Base-by-base conservation (phyloP, 2,888 invertebrate genomes). In the Diploptera punctata region DNA sequence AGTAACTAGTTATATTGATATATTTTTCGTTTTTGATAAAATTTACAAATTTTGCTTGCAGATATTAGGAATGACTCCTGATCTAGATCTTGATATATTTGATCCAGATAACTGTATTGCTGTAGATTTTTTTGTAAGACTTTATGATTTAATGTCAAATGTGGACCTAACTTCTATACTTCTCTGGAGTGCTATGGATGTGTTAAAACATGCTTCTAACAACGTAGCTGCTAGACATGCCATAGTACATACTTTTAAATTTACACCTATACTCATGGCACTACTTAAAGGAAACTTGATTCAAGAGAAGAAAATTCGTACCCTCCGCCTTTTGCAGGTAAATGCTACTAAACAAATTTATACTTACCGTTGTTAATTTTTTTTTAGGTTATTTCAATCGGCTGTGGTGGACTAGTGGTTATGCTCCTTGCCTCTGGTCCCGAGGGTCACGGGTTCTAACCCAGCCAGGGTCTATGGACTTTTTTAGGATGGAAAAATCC, bases 171-270 rank as follows among this genome's bases (percentile, higher is more conserved):
- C 47, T 2, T 88, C 88, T 0, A 86, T 87, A 0, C 86, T 90
- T 47, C 80, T 85, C 44, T 91, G 91, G 91, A 87, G 86, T 18
- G 89, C 89, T 3, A 83, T 92, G 0, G 88, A 89, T n/a, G 89
- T 90, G 49, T 81, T 92, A 31, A 84, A 87, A 21, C 86, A 88
- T 70, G 89, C 88, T 3, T 87, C 89, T 75, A 86, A 86, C 73
- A 91, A 91, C 78, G 83, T 87, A 0, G 85, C 86, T 62, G 89
- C 91, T 0, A 84, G 88, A 76, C 84, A 87, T 78, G 88, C 88
- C 0, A 83, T 92, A 0, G 89, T 90, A 33, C 88, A 91, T 77
- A 91, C 89, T 0, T 92, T 90, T 78, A 90, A 91, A 79, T 92
- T 91, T 80, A 84, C 90, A 79, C 91, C 91, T 26, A 86, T 89